Conservation (phyloP, 1,140 invertebrate species). For the Eumaeus atala region DNA sequence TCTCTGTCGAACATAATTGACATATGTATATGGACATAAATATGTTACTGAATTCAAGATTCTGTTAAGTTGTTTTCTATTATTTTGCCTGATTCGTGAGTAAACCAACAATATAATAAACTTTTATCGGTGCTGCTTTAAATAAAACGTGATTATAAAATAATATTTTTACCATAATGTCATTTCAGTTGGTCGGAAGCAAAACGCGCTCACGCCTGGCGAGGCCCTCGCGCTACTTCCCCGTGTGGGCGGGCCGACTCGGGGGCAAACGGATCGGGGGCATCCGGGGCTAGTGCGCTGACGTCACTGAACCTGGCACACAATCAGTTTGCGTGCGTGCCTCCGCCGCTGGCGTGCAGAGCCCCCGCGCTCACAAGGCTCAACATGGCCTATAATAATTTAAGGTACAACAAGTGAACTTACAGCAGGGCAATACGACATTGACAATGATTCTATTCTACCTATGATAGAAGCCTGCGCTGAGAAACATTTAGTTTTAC, state of each 20-base stretch:
- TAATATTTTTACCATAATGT: not conserved
- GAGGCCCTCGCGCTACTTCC: slow-evolving; percentile 77
- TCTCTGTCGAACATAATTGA: no score
- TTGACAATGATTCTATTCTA: no score
- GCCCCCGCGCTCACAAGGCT: slow-evolving; percentile 89
- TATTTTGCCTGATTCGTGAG: not conserved
- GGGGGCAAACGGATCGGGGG: slow-evolving; percentile 79
- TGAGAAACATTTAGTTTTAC: no score
- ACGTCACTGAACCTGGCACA: slow-evolving; percentile 90
- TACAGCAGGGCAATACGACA: no score
- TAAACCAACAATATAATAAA: no score
- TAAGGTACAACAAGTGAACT: no score
- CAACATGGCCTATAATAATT: slow-evolving; percentile 92
- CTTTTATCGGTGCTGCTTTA: no score
- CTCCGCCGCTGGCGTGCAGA: slow-evolving; percentile 90
- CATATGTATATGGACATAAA: no score
- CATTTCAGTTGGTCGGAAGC: slow-evolving; percentile 44
- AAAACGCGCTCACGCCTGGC: slow-evolving; percentile 81
- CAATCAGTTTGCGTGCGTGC: slow-evolving; percentile 91
- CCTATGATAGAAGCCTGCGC: no score
- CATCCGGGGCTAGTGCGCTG: slow-evolving; percentile 76
- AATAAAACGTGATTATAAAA: no score
- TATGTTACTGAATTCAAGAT: no score
- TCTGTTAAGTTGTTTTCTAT: no score
- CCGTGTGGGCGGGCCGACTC: slow-evolving; percentile 77